Evolutionary conservation across 2,888 invertebrate species (phyloP), one percentile per base, ranked within the genome.

Genomic region (Dynastes grantii): DNA sequence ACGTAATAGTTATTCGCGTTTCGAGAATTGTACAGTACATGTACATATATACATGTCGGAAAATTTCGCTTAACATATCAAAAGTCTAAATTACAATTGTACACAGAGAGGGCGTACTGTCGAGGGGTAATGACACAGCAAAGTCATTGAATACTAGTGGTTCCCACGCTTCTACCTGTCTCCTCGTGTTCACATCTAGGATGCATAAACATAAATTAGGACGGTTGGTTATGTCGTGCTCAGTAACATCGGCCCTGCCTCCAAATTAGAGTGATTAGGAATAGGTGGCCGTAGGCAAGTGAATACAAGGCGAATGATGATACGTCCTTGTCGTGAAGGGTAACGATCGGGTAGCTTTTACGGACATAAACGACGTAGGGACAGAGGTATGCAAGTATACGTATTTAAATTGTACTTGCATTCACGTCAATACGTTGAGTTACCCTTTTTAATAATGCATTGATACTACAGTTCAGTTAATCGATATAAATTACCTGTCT

Each of bases 141-240:
- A 65, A 82, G 80, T 83, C 82, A 83, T 82, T 82, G 84, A 82
- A 83, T 83, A 81, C 77, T 79, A 78, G 81, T 63, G 79, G 83
- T 84, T 84, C 84, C 84, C 84, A 84, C 84, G 84, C 84, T 83
- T 83, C 79, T 68, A 68, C 67, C 68, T 67, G 68, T 58, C 58
- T 76, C 65, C 53, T 53, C 22, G 51, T 67, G 76, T 67, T 65
- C 67, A 40, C 55, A 65, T 49, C 55, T 63, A 82, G 83, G 84
- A 85, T 85, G 84, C 84, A 85, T 85, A 85, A 85, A 85, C 84
- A 85, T 85, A 85, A 85, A 85, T 85, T 85, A 85, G 83, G 82
- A 84, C 82, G 82, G 82, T 78, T 83, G 81, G 80, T 77, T 81
- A 81, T 83, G 83, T 83, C 84, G 83, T 85, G 84, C 85, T 78